Percentiles rank a stretch among this genome's conserved stretches.
Evolutionary conservation across 2,888 invertebrate species (phyloP).

Genomic region (Mayetiola destructor): DNA sequence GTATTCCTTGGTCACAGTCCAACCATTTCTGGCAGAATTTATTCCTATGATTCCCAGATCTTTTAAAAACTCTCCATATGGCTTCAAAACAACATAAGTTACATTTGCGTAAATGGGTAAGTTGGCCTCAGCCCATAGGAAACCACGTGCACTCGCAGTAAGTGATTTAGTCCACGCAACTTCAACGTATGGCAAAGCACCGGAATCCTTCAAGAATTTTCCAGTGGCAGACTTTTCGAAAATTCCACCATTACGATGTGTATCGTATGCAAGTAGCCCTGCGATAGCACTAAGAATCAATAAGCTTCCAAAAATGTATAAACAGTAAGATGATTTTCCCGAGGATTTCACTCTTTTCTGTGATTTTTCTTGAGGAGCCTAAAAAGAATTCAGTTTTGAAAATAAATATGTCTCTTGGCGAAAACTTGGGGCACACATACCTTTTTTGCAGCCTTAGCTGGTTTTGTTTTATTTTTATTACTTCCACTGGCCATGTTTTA

Average conservation of each 20-base stretch:
- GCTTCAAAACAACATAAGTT: slow-evolving; percentile 33
- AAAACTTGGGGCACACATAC: slow-evolving; percentile 22
- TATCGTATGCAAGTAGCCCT: slow-evolving; percentile 49
- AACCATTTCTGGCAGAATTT: slow-evolving; percentile 39
- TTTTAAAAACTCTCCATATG: slow-evolving; percentile 45
- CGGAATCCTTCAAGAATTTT: slow-evolving; percentile 47
- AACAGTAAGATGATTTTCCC: slow-evolving; percentile 41
- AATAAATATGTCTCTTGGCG: slow-evolving; percentile 15
- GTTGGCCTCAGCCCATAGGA: slow-evolving; percentile 51
- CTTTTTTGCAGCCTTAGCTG: slow-evolving; percentile 25
- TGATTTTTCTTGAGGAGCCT: slow-evolving; percentile 26
- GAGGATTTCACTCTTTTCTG: slow-evolving; percentile 18
- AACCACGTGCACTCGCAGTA: slow-evolving; percentile 45
- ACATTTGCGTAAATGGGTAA: slow-evolving; percentile 51
- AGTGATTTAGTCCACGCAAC: slow-evolving; percentile 46
- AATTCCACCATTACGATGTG: slow-evolving; percentile 46
- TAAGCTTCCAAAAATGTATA: slow-evolving; percentile 50
- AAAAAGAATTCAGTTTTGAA: background rate
- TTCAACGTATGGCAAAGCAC: slow-evolving; percentile 48
- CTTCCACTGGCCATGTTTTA: slow-evolving; percentile 7
- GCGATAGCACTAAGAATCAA: slow-evolving; percentile 44
- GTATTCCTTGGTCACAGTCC: slow-evolving; percentile 38
- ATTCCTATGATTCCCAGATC: slow-evolving; percentile 42
- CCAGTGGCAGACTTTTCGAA: slow-evolving; percentile 57
- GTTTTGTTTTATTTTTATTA: slow-evolving; percentile 29